phyloP scores from a whole-genome alignment of 2,113 vertebrate genomes.

The Cryptomyrus ogoouensis region DNA sequence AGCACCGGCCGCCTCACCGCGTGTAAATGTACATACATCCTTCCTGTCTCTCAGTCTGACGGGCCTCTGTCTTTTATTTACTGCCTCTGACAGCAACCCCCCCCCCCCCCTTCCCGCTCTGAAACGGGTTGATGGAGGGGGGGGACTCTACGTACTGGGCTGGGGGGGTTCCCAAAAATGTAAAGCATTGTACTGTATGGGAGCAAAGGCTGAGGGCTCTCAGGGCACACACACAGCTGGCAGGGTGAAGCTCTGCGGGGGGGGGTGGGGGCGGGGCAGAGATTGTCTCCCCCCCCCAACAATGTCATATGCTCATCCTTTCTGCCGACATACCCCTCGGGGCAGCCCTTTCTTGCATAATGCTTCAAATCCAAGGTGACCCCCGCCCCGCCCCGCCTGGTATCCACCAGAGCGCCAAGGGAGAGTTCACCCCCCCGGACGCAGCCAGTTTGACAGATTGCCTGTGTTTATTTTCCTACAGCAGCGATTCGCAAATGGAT shows the following conservation, averaged over 20 bases:
- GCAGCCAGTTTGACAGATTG: background rate
- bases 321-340: background rate
- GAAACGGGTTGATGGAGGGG: background rate
- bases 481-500: constrained; percentile 4
- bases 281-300: background rate
- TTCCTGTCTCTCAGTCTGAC: background rate
- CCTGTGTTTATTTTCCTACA: background rate
- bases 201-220: background rate
- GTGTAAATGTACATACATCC: background rate
- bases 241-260: background rate
- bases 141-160: background rate
- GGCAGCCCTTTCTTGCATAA: background rate
- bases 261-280: too few species aligned
- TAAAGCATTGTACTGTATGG: background rate
- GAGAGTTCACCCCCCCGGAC: background rate
- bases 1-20: background rate
- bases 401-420: background rate
- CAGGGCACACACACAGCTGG: background rate
- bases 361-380: background rate
- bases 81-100: constrained; percentile 18
- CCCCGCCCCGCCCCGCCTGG: background rate
- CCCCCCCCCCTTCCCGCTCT: constrained; percentile 20
- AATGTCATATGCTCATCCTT: background rate
- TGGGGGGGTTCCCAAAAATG: background rate
- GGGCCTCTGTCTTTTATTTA: constrained; percentile 25